Evolutionary conservation across 2,797 vertebrate genomes (phyloP).

Genomic region (Mionectes olivaceus): DNA sequence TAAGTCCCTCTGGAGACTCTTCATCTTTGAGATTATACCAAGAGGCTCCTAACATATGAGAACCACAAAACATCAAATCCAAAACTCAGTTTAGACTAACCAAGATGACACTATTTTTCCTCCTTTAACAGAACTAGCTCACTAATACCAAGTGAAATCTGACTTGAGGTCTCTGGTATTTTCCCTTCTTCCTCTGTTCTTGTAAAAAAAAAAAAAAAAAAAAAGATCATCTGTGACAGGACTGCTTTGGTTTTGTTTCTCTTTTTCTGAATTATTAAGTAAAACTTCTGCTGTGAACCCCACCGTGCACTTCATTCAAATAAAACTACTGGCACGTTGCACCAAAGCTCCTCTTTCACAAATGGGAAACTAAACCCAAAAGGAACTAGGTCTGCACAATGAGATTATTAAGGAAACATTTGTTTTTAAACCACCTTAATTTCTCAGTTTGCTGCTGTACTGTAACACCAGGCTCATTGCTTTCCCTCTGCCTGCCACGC

Average conservation of each 20-base stretch:
- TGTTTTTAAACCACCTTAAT: conserved; percentile 4
- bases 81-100: background rate
- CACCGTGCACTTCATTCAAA: background rate
- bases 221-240: background rate
- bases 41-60: background rate
- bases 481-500: background rate
- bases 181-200: background rate
- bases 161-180: background rate
- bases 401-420: background rate
- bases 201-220: background rate
- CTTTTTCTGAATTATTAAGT: background rate
- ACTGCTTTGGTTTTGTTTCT: background rate
- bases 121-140: background rate
- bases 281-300: background rate
- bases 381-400: background rate
- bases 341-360: background rate
- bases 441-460: background rate
- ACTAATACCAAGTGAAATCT: background rate
- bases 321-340: background rate
- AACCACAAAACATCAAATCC: background rate
- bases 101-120: background rate
- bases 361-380: background rate
- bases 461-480: background rate
- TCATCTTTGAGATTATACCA: background rate
- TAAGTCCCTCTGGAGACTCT: background rate